A percentile compares a stretch with the other conserved stretches of the same genome.
Conservation (phyloP, 1,140 invertebrate genomes). For the Ceratoteleas bidentatus region DNA sequence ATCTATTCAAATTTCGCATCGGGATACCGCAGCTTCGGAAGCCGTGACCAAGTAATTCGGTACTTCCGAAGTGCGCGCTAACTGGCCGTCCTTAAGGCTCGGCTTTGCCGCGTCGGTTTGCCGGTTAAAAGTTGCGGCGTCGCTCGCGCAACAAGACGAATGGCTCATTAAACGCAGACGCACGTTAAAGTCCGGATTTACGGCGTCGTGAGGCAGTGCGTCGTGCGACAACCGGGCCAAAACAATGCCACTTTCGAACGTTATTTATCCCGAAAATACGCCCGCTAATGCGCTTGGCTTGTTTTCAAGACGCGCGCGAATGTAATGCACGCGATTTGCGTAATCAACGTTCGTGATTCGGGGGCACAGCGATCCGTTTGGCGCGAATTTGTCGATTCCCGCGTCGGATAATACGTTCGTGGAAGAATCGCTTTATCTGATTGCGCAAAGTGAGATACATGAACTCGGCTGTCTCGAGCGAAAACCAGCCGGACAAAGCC, state of each 20-base stretch:
- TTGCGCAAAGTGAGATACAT: slow-evolving; percentile 13
- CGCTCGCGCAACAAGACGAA: slow-evolving; percentile 31
- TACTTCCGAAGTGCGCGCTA: slow-evolving; percentile 54
- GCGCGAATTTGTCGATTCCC: slow-evolving; percentile 18
- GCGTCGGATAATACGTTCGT: slow-evolving; percentile 5
- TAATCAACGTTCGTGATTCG: slow-evolving; percentile 38
- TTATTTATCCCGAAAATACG: slow-evolving; percentile 34
- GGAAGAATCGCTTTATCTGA: slow-evolving; percentile 29
- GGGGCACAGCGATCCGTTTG: slow-evolving; percentile 12
- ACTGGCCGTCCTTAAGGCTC: slow-evolving; percentile 52
- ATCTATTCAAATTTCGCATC: slow-evolving; percentile 46
- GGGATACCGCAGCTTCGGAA: slow-evolving; percentile 35
- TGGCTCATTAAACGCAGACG: slow-evolving; percentile 52
- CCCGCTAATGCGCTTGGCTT: slow-evolving; percentile 28
- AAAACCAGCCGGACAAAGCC: slow-evolving; percentile 3
- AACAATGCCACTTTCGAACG: slow-evolving; percentile 37
- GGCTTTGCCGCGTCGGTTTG: slow-evolving; percentile 50
- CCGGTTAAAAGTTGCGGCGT: slow-evolving; percentile 54
- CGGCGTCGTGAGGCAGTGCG: slow-evolving; percentile 2
- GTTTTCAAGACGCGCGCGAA: slow-evolving; percentile 31
- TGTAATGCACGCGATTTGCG: slow-evolving; percentile 36
- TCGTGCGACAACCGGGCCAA: not conserved
- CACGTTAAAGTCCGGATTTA: slow-evolving; percentile 29
- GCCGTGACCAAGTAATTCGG: slow-evolving; percentile 59
- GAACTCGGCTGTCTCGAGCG: slow-evolving; percentile 6